Evolutionary conservation across 1,140 invertebrate genomes (phyloP).

Genomic region (Drosophila azteca): DNA sequence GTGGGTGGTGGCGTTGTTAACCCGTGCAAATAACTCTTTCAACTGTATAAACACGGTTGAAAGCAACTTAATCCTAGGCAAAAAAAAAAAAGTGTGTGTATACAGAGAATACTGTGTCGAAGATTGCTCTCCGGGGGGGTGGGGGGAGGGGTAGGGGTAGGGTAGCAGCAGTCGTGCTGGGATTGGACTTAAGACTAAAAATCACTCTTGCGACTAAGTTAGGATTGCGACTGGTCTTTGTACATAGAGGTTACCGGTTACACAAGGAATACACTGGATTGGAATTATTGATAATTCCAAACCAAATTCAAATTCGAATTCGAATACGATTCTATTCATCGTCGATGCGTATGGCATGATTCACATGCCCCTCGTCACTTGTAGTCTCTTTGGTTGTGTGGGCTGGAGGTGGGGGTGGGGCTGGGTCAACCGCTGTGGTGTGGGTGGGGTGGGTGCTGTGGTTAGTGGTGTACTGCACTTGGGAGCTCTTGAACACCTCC

Average conservation of each 20-base stretch:
- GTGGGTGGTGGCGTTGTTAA: no score
- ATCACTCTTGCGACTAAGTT: slow-evolving; percentile 71
- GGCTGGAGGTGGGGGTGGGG: not conserved
- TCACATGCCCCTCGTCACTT: slow-evolving; percentile 59
- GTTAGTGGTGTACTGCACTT: slow-evolving; percentile 41
- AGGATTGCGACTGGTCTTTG: slow-evolving; percentile 62
- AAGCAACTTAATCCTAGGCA: no score
- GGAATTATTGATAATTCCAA: not conserved
- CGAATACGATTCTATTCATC: slow-evolving; percentile 56
- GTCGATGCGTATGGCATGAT: slow-evolving; percentile 72
- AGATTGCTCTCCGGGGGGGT: not conserved
- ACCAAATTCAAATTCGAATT: not conserved
- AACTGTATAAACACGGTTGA: no score
- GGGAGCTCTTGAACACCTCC: slow-evolving; percentile 53
- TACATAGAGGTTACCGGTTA: slow-evolving; percentile 71
- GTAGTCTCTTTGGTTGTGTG: slow-evolving; percentile 19
- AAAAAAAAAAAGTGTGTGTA: slow-evolving; percentile 6
- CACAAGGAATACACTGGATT: slow-evolving; percentile 39
- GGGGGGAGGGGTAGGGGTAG: no score
- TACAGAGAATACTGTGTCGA: slow-evolving; percentile 58
- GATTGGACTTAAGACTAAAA: slow-evolving; percentile 53
- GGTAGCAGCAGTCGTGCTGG: slow-evolving; percentile 9
- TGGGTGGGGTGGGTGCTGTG: slow-evolving; percentile 13
- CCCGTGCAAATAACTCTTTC: no score
- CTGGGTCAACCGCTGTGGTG: slow-evolving; percentile 4